Evolutionary conservation across 2,113 vertebrate species (phyloP).

Genomic region (Mesembrinibis cayennensis): DNA sequence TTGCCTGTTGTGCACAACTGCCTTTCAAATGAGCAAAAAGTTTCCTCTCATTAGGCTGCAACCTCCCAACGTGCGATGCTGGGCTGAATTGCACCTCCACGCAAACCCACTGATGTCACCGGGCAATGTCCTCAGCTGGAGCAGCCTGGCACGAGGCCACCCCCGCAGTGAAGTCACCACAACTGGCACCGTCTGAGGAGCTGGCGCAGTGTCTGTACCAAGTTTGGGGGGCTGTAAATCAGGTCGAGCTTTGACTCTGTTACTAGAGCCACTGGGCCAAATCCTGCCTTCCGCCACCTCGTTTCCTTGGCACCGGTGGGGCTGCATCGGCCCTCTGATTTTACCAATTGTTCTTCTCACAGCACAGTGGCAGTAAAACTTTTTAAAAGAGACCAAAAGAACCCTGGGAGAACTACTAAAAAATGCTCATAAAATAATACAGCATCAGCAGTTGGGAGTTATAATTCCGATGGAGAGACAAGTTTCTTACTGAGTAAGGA

Average conservation of each 20-base stretch:
- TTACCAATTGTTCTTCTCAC: background rate
- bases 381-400: background rate
- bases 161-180: background rate
- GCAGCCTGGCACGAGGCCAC: background rate
- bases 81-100: background rate
- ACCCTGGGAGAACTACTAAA: background rate
- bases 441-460: background rate
- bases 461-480: background rate
- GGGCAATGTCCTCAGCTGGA: background rate
- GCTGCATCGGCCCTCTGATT: background rate
- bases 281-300: background rate
- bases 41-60: background rate
- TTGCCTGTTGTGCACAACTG: background rate
- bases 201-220: background rate
- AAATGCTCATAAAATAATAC: background rate
- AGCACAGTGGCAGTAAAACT: background rate
- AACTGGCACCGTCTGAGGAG: background rate
- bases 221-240: background rate
- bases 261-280: background rate
- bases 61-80: background rate
- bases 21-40: background rate
- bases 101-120: background rate
- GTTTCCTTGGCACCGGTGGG: background rate
- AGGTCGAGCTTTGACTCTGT: background rate
- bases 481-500: background rate